Conservation (phyloP, 2,797 vertebrate species). For the Xenops minutus region DNA sequence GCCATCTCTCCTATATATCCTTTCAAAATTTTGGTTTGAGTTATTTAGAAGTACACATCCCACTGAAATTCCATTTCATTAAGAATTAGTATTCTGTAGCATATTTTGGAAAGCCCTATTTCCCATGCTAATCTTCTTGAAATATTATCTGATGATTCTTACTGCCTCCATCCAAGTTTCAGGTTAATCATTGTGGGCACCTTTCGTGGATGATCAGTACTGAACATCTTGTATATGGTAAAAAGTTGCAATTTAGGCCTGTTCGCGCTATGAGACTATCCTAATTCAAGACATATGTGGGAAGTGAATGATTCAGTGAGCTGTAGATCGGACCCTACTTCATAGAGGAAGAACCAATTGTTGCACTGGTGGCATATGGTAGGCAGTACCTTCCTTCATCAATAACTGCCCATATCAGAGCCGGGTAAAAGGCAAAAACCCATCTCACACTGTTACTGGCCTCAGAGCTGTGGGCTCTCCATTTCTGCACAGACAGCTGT, state of each 20-base stretch:
- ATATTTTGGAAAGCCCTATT: background rate
- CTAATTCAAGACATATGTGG: background rate
- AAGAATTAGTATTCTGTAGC: background rate
- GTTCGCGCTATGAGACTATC: background rate
- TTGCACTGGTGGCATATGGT: background rate
- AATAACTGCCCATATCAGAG: background rate
- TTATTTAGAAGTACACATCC: background rate
- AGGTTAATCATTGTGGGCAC: background rate
- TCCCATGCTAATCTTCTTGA: background rate
- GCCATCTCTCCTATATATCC: background rate
- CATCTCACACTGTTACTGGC: background rate
- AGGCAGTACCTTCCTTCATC: background rate
- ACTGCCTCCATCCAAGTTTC: background rate
- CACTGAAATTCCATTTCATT: background rate
- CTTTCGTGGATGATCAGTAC: background rate
- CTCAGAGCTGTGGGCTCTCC: background rate
- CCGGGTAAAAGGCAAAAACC: background rate
- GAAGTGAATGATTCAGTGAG: background rate
- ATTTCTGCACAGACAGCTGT: background rate
- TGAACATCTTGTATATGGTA: background rate
- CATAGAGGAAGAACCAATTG: background rate
- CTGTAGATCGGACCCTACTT: background rate
- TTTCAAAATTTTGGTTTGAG: background rate
- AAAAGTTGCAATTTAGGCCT: background rate
- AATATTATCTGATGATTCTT: background rate